phyloP scores from a whole-genome alignment of 2,113 vertebrate genomes.

The Macroglossus sobrinus region DNA sequence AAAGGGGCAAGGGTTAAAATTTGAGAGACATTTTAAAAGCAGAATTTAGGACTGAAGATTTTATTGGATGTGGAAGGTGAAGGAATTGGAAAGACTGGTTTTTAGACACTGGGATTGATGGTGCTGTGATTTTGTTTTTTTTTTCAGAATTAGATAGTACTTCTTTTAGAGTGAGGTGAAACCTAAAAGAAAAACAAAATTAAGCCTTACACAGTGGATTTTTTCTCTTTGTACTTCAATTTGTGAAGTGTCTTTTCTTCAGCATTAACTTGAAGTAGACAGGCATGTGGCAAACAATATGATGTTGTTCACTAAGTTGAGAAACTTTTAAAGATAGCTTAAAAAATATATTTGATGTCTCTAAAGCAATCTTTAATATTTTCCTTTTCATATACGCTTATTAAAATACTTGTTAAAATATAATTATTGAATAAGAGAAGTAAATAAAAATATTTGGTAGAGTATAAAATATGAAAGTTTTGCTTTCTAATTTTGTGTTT shows the following conservation, averaged over 20 bases:
- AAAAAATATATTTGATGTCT: neutral
- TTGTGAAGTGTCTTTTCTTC: neutral
- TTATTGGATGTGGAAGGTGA: neutral
- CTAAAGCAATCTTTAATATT: neutral
- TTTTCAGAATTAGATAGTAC: neutral
- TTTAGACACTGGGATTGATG: neutral
- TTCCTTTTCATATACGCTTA: neutral
- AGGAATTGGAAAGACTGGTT: neutral
- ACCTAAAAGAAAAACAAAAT: neutral
- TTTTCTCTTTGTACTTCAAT: neutral
- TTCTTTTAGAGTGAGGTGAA: neutral
- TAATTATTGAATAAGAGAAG: neutral
- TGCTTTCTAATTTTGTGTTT: conserved; percentile 13
- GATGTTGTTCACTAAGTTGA: neutral
- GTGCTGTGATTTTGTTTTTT: neutral
- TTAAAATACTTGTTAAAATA: conserved; percentile 27
- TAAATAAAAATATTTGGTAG: conserved; percentile 3
- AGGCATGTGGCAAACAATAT: neutral
- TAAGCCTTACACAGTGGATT: neutral
- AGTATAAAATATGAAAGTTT: neutral
- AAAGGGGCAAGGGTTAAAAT: neutral
- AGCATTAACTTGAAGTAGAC: neutral
- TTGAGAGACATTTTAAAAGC: neutral
- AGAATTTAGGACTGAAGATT: neutral
- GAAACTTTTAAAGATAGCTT: conserved; percentile 10